Evolutionary conservation across 1,140 invertebrate genomes (phyloP), one percentile per base, ranked within the genome.

Genomic region (Pissodes strobi): DNA sequence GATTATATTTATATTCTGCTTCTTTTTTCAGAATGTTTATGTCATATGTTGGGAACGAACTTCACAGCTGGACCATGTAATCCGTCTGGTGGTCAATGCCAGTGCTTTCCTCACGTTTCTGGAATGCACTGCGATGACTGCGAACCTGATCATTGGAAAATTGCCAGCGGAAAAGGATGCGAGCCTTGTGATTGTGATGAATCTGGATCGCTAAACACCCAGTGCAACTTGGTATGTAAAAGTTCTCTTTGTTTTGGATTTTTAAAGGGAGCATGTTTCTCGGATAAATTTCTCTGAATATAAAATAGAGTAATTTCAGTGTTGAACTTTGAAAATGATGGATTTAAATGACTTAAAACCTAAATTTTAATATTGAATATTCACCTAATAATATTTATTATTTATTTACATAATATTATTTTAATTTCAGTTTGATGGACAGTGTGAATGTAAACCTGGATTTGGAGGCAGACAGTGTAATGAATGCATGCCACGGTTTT

Each of bases 381-480:
- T n/a, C n/a, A n/a, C n/a, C n/a, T 27, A 27, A 27, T 5, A 27
- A 5, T 27, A 27, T 27, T 3, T 27, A 27, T 27, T 3, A 5
- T 27, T n/a, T n/a, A 5, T 5, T 27, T 27, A 17, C 13, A 22
- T n/a, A n/a, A n/a, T 10, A 25, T 55, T 22, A 6, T 38, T 45
- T 53, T 63, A 48, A 39, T 71, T 76, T 51, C 57, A 79, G 67
- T 88, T 81, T 69, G 83, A 84, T 52, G 97, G 97, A 0, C 94
- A 96, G 76, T 99, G 97, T 82, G 82, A 89, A 8, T 99, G 97
- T 79, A 90, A 86, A 77, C 82, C 85, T 39, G 96, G 94, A 9
- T 92, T 97, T 78, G 97, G 97, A 43, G 97, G 97, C 2, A 82
- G 91, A 22, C 89, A 90, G 51, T 99, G 98, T 78, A 89, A 95